Evolutionary conservation across 2,888 invertebrate genomes (phyloP).

Genomic region (Baronia brevicornis): DNA sequence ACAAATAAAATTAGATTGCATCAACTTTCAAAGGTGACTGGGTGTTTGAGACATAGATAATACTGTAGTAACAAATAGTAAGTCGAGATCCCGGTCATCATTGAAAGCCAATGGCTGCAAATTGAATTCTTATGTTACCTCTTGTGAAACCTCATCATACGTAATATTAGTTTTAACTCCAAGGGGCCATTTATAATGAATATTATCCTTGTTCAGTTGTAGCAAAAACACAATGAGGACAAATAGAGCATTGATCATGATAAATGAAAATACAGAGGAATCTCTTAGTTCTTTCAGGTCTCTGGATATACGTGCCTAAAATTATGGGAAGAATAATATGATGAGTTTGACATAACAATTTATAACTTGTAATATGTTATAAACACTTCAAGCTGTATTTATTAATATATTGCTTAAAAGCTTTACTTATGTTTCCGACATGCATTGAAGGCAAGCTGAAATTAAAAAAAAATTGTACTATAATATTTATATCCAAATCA

Average conservation of each 20-base stretch:
- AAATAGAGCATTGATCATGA: slow-evolving; percentile 99
- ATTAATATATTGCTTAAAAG: too few relatives aligned
- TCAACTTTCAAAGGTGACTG: slow-evolving; percentile 76
- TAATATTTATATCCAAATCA: too few relatives aligned
- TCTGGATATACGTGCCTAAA: slow-evolving; percentile 91
- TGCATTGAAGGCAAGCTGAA: too few relatives aligned
- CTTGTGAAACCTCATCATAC: slow-evolving; percentile 91
- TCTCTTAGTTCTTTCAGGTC: slow-evolving; percentile 96
- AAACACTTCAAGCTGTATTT: too few relatives aligned
- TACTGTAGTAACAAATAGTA: slow-evolving; percentile 7
- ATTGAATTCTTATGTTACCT: slow-evolving; percentile 83
- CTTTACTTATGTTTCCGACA: too few relatives aligned
- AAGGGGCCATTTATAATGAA: slow-evolving; percentile 97
- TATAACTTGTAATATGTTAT: slow-evolving; percentile 13
- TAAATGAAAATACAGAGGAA: slow-evolving; percentile 96
- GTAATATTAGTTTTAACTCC: slow-evolving; percentile 96
- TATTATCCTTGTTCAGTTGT: slow-evolving; percentile 97
- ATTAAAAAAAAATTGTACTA: too few relatives aligned
- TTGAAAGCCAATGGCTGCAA: slow-evolving; percentile 61
- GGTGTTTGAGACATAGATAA: slow-evolving; percentile 29
- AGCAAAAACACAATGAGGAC: slow-evolving; percentile 98
- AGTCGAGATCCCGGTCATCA: slow-evolving; percentile 57
- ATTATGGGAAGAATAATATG: slow-evolving; percentile 53
- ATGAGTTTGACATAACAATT: slow-evolving; percentile 17
- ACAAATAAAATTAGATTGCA: slow-evolving; percentile 52